A percentile compares a stretch with the other conserved stretches of the same genome.
Conservation (phyloP, 92 coral and sea anemone genomes). For the Porites rus region DNA sequence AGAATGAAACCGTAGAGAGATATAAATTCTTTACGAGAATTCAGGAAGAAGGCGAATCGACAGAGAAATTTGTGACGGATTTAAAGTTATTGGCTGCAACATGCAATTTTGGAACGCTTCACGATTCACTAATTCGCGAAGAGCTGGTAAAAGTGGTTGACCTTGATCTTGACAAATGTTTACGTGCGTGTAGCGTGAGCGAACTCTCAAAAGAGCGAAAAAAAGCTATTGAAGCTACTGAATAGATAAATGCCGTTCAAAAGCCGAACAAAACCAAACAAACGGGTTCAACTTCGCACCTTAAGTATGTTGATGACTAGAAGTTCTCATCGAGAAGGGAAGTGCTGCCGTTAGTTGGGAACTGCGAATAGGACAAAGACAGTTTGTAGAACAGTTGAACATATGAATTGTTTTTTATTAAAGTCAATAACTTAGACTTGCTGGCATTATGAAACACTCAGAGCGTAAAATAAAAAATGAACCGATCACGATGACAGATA, state of each 20-base stretch:
- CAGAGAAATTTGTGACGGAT: conserved; percentile 63
- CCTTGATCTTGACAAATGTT: conserved; percentile 21
- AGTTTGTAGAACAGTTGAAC: too few species aligned
- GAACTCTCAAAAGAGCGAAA: conserved; percentile 50
- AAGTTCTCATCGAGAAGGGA: too few species aligned
- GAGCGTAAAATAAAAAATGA: too few species aligned
- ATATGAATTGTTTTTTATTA: too few species aligned
- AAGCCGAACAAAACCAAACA: neutral
- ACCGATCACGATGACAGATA: too few species aligned
- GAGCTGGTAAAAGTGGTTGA: conserved; percentile 26
- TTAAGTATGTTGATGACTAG: neutral
- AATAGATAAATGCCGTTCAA: conserved; percentile 1
- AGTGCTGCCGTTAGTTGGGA: too few species aligned
- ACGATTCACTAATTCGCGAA: conserved; percentile 49
- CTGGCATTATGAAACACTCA: too few species aligned
- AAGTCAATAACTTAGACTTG: too few species aligned
- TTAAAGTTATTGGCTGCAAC: conserved; percentile 47
- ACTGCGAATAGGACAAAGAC: too few species aligned
- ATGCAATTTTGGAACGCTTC: conserved; percentile 48
- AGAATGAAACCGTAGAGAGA: conserved; percentile 62
- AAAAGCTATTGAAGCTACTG: conserved; percentile 19
- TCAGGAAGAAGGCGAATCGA: conserved; percentile 57
- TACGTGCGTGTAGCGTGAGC: conserved; percentile 43
- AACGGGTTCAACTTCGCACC: neutral
- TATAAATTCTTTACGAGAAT: conserved; percentile 55